Base-by-base conservation (phyloP, 2,797 vertebrate species). In the Philypnodon macrostomus region DNA sequence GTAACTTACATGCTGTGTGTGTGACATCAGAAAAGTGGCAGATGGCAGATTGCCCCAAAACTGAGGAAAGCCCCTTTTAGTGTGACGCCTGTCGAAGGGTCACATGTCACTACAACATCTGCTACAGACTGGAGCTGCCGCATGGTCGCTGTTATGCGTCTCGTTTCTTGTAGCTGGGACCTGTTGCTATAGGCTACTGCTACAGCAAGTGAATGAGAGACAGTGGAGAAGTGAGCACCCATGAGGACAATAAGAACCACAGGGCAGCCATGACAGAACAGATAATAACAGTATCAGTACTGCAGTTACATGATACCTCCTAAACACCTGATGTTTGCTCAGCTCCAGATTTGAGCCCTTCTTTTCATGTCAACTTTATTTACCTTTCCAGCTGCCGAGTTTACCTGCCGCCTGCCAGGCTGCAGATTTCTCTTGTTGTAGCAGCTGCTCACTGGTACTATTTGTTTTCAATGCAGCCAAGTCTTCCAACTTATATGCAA, bases 81-180 rank as follows among this genome's bases (percentile, higher is more conserved):
- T 80, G 80, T 85, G 88, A 87, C 79, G 90, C 91, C 90, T 92
- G 86, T 90, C 86, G 73, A 29, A 14, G 87, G 93, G 93, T 95
- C 88, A 94, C 81, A 93, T 95, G 93, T 95, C 93, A 13, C 58
- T 55, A 75, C 83, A 91, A 88, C 95, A 95, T 96, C 95, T 96
- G 95, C 89, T 90, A 87, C 52, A 12, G 80, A 83, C 85, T 78
- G 41, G 67, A 59, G 73, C 73, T 53, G 40, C 70, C 41, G 58
- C 34, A 61, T 63, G 30, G 42, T 31, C 60, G 54, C 69, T 60
- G 63, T 65, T 54, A 47, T 56, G 67, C 79, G 71, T 79, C 73
- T 72, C 71, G 39, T 73, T 44, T 12, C 41, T 73, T 55, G 75
- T 60, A 70, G 42, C 14, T 52, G 63, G 12, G 51, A 84, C 84